Base-by-base conservation (phyloP, 1,140 invertebrate genomes). In the Hesperophylax magnus region DNA sequence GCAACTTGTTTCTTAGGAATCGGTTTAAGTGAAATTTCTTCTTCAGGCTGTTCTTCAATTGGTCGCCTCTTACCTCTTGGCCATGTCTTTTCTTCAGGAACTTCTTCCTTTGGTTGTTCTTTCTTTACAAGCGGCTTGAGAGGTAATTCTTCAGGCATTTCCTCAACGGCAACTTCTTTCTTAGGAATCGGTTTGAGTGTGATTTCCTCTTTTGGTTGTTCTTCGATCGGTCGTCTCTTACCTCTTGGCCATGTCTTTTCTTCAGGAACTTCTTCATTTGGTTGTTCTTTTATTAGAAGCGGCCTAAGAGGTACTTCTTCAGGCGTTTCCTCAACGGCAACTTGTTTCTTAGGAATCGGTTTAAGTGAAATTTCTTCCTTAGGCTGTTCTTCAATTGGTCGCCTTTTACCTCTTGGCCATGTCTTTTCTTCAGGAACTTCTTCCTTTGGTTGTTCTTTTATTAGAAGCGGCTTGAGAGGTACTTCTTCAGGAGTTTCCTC, bases 351-450 rank as follows among this genome's bases (percentile, higher is more conserved):
- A 52, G 88, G 88, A 63, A 89, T 89, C 2, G 91, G 90, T 79
- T 92, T 92, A 1, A 92, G 84, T 52, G 86, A 84, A 5, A 90
- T 85, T 75, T 89, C 86, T 86, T 91, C 90, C 0, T 87, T 87
- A 81, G 88, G 86, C 47, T 89, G 85, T 81, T 87, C 87, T 17
- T 86, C 84, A 84, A 85, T 85, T 18, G 89, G 87, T 31, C 84
- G 84, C 3, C 86, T 85, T 78, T 90, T 90, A 9, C 86, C 86
- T 7, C 84, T 87, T 8, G 90, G 88, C 87, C 86, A 87, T 84
- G 89, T 84, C 60, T 88, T 88, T 81, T 88, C 85, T 80, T 90
- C 90, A 6, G 86, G 77, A 14, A 87, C 86, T 56, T 90, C 87
- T 80, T 88, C 84, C 76, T 61, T 71, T 74, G 63, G 72, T 17